Percentiles rank a stretch among this genome's conserved stretches.
Conservation (phyloP, 2,797 vertebrate genomes). For the Lacerta viridis region DNA sequence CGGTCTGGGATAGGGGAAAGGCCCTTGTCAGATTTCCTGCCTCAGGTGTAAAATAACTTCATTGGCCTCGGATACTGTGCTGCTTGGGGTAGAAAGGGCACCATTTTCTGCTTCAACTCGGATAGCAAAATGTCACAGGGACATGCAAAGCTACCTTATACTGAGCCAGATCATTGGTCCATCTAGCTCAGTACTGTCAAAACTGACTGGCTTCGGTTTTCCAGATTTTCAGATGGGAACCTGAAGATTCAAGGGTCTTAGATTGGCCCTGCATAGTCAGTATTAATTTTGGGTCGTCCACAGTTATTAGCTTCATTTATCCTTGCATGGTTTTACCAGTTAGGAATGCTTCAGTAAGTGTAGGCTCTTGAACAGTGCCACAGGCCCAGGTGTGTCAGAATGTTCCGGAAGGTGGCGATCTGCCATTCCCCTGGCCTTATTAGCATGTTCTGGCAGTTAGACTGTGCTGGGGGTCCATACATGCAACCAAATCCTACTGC, state of each 20-base stretch:
- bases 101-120: neutral
- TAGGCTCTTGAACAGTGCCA: neutral
- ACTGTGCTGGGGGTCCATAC: neutral
- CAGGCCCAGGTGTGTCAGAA: neutral
- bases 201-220: too few species aligned
- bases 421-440: neutral
- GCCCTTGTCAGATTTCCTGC: neutral
- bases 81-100: neutral
- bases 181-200: too few species aligned
- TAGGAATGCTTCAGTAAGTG: neutral
- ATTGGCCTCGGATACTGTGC: neutral
- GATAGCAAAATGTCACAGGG: neutral
- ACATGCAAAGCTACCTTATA: too few species aligned
- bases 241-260: neutral
- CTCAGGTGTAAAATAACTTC: neutral
- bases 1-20: neutral
- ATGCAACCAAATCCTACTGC: neutral
- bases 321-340: neutral
- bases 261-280: neutral
- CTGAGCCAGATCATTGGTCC: too few species aligned
- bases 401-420: neutral
- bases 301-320: neutral
- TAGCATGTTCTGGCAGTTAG: neutral
- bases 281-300: neutral
- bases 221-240: too few species aligned